Evolutionary conservation across 2,113 vertebrate species (phyloP), one percentile per base, ranked within the genome.

Genomic region (Zosterops pallidus): DNA sequence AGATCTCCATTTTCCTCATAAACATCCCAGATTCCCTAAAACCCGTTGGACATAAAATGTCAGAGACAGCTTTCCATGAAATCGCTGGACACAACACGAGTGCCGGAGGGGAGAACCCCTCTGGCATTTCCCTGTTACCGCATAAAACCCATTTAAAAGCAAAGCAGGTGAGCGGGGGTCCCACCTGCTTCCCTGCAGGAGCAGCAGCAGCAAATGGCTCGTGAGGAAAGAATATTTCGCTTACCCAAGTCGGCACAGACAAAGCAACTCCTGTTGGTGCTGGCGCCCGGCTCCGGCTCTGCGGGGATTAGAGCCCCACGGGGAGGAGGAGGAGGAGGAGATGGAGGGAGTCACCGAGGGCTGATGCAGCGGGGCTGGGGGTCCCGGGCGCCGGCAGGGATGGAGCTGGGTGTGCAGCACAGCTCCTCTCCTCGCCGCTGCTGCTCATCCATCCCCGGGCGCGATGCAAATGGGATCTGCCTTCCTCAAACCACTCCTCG

Each of bases 241-340:
- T 98, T 97, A 98, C 98, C 98, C 95, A 29, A 92, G 94, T 87
- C 93, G 92, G 94, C 91, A 23, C 19, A 52, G 81, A 90, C 60
- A 91, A 94, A 97, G 82, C 89, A 80, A 88, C 89, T 97, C 89
- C 89, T 39, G 72, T 3, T 53, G 57, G 93, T 18, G 94, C 95
- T 88, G 31, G 82, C 16, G 93, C 95, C 93, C 91, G 2, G 97
- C 97, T 97, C 95, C 90, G 94, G 56, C 92, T 97, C 97, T 97
- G 97, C 42, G 75, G 96, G 95, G 97, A 96, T 97, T 95, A 97
- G 96, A 91, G 83, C 95, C 86, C 64, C 47, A 68, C 57, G 92
- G 42, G 94, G 87, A 74, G 94, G 90, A 91, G 52, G 52, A 97
- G 98, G 64, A 94, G 95, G 90, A 89, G 62, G 50, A 44, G 92